Evolutionary conservation across 2,113 vertebrate species (phyloP).

Genomic region (Orientallactaga bullata): DNA sequence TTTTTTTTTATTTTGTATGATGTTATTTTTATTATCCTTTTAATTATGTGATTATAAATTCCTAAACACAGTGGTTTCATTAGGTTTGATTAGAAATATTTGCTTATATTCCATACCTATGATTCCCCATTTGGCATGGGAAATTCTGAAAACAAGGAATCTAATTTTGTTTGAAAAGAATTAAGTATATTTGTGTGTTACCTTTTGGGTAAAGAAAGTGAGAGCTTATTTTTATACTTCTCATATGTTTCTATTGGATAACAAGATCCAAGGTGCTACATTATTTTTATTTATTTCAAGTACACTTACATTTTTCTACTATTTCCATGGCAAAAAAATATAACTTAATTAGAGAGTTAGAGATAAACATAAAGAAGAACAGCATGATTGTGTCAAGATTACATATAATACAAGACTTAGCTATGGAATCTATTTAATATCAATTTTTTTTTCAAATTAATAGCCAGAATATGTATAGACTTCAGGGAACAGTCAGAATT

Average conservation of each 20-base stretch:
- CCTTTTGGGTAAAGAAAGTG: neutral
- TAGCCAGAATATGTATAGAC: neutral
- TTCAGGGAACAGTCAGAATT: neutral
- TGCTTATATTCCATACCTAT: neutral
- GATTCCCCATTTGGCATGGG: accelerated
- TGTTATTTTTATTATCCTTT: too few species aligned
- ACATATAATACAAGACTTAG: constrained; percentile 39
- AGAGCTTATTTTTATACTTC: neutral
- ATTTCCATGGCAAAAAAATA: neutral
- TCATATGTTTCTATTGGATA: neutral
- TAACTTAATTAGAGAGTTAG: constrained; percentile 66
- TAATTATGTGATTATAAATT: neutral
- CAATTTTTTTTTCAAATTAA: too few species aligned
- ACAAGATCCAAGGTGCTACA: neutral
- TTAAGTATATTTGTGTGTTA: neutral
- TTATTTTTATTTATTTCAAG: neutral
- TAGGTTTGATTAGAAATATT: neutral
- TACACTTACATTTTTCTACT: neutral
- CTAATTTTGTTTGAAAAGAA: neutral
- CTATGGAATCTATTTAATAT: constrained; percentile 35
- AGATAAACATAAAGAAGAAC: constrained; percentile 42
- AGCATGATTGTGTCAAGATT: constrained; percentile 53
- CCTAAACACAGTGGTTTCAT: neutral
- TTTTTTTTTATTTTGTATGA: neutral
- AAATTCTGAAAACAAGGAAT: neutral